phyloP scores from a whole-genome alignment of 2,888 invertebrate species.

The Stenichneumon culpator region DNA sequence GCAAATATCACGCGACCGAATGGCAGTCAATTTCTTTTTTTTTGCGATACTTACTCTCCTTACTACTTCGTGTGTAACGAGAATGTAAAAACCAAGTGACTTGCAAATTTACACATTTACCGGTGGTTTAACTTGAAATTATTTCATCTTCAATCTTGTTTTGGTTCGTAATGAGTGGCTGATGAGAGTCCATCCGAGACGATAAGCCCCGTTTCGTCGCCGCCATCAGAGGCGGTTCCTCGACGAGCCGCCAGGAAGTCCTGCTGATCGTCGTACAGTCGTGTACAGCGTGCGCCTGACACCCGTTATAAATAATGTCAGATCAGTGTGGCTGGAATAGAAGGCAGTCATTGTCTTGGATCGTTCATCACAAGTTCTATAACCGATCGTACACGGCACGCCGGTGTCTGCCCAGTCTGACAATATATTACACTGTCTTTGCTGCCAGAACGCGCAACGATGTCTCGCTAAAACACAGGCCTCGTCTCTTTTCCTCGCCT shows the following conservation, averaged over 20 bases:
- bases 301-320: constrained; percentile 26
- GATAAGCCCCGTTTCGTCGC: neutral
- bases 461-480: constrained; percentile 7
- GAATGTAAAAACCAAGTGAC: neutral
- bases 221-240: neutral
- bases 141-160: neutral
- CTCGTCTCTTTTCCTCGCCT: neutral
- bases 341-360: constrained; percentile 25
- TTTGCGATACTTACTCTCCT: neutral
- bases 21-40: neutral
- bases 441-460: constrained; percentile 19
- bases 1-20: neutral
- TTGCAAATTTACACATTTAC: neutral
- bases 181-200: neutral
- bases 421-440: constrained; percentile 24
- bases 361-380: constrained; percentile 26
- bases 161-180: neutral
- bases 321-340: constrained; percentile 14
- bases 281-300: constrained; percentile 9
- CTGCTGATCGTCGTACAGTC: neutral
- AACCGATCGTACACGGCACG: constrained; percentile 15
- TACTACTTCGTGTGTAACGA: neutral
- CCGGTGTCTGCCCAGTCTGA: constrained; percentile 8
- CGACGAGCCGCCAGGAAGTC: constrained; percentile 3
- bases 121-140: neutral